A percentile compares a stretch with the other conserved stretches of the same genome.
Evolutionary conservation across 2,888 invertebrate genomes (phyloP).

Genomic region (Pterostichus niger): DNA sequence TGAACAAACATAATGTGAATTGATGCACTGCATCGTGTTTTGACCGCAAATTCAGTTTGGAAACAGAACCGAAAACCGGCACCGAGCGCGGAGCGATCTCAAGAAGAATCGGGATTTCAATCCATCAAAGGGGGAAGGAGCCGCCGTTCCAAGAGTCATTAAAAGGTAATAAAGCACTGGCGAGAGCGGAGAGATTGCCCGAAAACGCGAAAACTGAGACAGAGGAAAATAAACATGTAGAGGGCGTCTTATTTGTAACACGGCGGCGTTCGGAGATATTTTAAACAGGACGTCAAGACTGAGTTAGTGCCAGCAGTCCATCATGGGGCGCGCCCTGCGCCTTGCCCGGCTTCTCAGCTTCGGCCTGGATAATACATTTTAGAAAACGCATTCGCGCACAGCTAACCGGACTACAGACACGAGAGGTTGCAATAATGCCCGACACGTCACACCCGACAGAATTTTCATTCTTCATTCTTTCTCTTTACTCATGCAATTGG

Average conservation of each 20-base stretch:
- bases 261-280: conserved; percentile 12
- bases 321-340: neutral
- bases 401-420: neutral
- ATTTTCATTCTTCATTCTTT: neutral
- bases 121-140: conserved; percentile 45
- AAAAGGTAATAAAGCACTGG: conserved; percentile 59
- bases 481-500: too few relatives aligned
- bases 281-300: conserved; percentile 6
- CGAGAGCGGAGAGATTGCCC: conserved; percentile 22
- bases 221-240: conserved; percentile 40
- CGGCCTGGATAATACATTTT: conserved; percentile 21
- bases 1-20: conserved; percentile 49
- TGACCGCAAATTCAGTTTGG: conserved; percentile 46
- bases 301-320: conserved; percentile 15
- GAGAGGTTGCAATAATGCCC: neutral
- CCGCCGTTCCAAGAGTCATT: conserved; percentile 42
- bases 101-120: conserved; percentile 55
- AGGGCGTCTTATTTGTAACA: conserved; percentile 30
- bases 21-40: conserved; percentile 48
- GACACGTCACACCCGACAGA: neutral
- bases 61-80: conserved; percentile 3
- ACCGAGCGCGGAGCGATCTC: conserved; percentile 36
- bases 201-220: neutral
- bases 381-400: neutral
- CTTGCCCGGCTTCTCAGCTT: neutral